Conservation (phyloP, 2,888 invertebrate species). For the Ophioninae sp. region DNA sequence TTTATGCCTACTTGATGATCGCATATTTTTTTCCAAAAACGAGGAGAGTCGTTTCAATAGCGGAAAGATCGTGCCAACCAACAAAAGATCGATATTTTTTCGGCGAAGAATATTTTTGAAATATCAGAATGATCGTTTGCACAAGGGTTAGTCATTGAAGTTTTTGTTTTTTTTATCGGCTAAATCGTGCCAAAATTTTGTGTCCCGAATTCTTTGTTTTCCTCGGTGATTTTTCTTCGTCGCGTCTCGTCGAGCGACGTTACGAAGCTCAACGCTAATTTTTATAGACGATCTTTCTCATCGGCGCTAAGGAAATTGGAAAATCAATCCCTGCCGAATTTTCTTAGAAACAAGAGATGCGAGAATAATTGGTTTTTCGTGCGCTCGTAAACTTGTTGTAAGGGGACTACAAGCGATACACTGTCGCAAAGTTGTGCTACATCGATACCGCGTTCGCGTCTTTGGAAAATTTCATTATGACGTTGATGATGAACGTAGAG, state of each 20-base stretch:
- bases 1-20: not conserved
- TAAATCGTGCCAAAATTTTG: not conserved
- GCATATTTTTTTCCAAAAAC: not conserved
- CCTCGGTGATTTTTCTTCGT: not conserved
- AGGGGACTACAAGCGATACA: conserved; percentile 40
- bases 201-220: not conserved
- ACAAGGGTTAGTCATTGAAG: not conserved
- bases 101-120: not conserved
- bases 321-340: not conserved
- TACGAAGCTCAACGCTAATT: not conserved
- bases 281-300: not conserved
- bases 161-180: not conserved
- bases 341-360: conserved; percentile 8
- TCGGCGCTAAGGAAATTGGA: not conserved
- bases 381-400: conserved; percentile 44
- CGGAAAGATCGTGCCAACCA: not conserved
- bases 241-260: not conserved
- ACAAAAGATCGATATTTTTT: not conserved
- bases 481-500: conserved; percentile 8
- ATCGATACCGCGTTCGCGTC: conserved; percentile 3
- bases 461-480: conserved; percentile 5
- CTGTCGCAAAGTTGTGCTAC: conserved; percentile 55
- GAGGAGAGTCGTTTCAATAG: not conserved
- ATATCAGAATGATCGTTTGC: not conserved
- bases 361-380: conserved; percentile 23